A percentile compares a stretch with the other conserved stretches of the same genome.
Conservation (phyloP, 1,140 invertebrate species). For the Hylaeus volcanicus region DNA sequence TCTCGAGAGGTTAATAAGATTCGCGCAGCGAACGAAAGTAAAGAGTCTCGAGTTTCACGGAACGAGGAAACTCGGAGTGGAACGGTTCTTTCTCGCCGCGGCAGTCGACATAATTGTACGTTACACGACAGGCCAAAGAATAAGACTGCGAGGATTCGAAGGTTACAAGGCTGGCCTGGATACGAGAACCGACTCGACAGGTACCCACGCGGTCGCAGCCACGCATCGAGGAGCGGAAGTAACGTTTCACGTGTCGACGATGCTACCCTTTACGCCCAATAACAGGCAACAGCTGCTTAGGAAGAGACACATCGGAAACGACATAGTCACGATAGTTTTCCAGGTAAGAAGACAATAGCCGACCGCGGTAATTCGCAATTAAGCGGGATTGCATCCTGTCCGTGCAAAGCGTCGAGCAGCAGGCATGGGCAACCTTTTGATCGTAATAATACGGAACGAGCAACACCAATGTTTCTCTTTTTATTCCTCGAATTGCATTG, state of each 20-base stretch:
- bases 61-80: neutral
- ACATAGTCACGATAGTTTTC: slow-evolving; percentile 98
- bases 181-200: slow-evolving; percentile 94
- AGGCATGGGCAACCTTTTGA: too few relatives aligned
- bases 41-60: neutral
- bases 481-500: too few relatives aligned
- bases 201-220: slow-evolving; percentile 92
- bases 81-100: slow-evolving; percentile 4
- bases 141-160: slow-evolving; percentile 93
- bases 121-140: slow-evolving; percentile 84
- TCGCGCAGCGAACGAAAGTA: neutral
- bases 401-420: too few relatives aligned
- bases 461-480: too few relatives aligned
- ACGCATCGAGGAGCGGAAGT: slow-evolving; percentile 93
- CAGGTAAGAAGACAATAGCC: slow-evolving; percentile 80
- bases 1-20: too few relatives aligned
- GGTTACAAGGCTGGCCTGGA: slow-evolving; percentile 96
- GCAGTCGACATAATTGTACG: slow-evolving; percentile 36
- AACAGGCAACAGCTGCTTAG: slow-evolving; percentile 95
- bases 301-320: slow-evolving; percentile 96
- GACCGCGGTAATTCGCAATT: neutral
- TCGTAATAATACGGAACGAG: too few relatives aligned
- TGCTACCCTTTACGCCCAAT: slow-evolving; percentile 95
- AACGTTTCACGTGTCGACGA: slow-evolving; percentile 97
- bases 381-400: neutral